These are phyloP conservation scores for Dreissena polymorpha DNA, from an alignment of 1,140 invertebrate genomes.

Conservation along the genomic window DNA sequence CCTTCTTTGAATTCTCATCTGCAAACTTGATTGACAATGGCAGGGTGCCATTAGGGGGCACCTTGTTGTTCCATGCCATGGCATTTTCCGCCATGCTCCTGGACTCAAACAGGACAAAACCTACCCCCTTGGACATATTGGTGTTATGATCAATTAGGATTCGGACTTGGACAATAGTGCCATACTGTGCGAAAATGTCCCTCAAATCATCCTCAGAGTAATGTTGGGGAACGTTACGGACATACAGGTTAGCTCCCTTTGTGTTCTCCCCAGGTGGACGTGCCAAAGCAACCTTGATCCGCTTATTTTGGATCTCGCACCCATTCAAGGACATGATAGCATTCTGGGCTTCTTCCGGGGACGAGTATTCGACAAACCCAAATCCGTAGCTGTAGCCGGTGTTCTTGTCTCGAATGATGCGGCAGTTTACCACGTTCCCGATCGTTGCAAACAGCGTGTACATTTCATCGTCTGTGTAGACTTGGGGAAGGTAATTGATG, in stretches of 20 bases:
- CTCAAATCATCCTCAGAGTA: conserved; percentile 86
- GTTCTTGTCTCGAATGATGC: conserved; percentile 89
- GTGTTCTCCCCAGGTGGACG: conserved; percentile 94
- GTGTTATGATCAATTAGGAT: conserved; percentile 93
- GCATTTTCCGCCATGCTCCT: conserved; percentile 90
- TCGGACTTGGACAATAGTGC: conserved; percentile 94
- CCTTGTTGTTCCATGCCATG: conserved; percentile 91
- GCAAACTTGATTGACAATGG: conserved; percentile 93
- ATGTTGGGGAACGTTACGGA: conserved; percentile 92
- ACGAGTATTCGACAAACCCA: conserved; percentile 96
- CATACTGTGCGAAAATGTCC: conserved; percentile 91
- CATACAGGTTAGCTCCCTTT: conserved; percentile 97
- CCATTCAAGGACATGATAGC: conserved; percentile 94
- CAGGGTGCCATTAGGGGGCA: conserved; percentile 90
- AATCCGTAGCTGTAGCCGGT: conserved; percentile 98
- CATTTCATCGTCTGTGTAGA: conserved; percentile 94
- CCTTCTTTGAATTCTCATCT: conserved; percentile 93
- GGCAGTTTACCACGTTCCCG: conserved; percentile 87
- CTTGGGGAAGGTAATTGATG: conserved; percentile 97
- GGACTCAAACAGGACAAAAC: conserved; percentile 88
- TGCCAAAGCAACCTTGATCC: conserved; percentile 94
- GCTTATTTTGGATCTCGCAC: conserved; percentile 91
- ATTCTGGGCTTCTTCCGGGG: conserved; percentile 90
- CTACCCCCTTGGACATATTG: conserved; percentile 91
- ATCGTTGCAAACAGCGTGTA: conserved; percentile 93